These are phyloP conservation scores for cattle (Bos taurus) DNA, from an alignment of 2,113 vertebrate genomes.

Conservation along the genomic window DNA sequence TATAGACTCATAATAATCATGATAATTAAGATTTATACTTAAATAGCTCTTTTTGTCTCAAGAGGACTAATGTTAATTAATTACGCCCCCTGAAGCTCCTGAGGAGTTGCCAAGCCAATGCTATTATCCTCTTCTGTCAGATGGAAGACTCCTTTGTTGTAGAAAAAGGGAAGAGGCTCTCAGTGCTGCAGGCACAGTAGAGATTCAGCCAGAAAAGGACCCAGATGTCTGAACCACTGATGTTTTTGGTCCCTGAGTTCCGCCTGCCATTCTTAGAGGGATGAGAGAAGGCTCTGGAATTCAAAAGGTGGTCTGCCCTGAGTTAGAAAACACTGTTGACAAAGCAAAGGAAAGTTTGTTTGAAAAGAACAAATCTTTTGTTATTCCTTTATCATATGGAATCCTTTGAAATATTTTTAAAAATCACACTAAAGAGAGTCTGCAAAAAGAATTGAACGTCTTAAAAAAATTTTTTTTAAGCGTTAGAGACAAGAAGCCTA, in stretches of 20 bases:
- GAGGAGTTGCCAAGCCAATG: not conserved
- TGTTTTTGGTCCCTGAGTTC: not conserved
- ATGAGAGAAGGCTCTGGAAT: not conserved
- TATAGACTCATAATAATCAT: slow-evolving; percentile 23
- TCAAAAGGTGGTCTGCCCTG: not conserved
- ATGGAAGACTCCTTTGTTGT: not conserved
- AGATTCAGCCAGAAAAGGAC: not conserved
- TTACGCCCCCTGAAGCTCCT: slow-evolving; percentile 37
- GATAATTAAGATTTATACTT: slow-evolving; percentile 67
- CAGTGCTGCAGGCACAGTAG: not conserved
- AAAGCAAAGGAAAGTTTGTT: not conserved
- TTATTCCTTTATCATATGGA: not conserved
- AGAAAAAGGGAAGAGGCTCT: not conserved
- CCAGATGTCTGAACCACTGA: not conserved
- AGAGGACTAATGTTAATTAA: slow-evolving; percentile 59
- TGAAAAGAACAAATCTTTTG: not conserved
- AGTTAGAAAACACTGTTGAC: not conserved
- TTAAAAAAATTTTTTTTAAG: not conserved
- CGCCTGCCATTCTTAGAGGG: not conserved
- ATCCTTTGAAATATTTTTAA: slow-evolving; percentile 38
- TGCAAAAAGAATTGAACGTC: not conserved
- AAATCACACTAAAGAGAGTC: not conserved
- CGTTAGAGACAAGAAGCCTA: not conserved
- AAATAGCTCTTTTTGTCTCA: slow-evolving; percentile 54
- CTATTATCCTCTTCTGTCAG: not conserved